Base-by-base conservation (phyloP, 1,140 invertebrate species). In the Coboldia fuscipes region DNA sequence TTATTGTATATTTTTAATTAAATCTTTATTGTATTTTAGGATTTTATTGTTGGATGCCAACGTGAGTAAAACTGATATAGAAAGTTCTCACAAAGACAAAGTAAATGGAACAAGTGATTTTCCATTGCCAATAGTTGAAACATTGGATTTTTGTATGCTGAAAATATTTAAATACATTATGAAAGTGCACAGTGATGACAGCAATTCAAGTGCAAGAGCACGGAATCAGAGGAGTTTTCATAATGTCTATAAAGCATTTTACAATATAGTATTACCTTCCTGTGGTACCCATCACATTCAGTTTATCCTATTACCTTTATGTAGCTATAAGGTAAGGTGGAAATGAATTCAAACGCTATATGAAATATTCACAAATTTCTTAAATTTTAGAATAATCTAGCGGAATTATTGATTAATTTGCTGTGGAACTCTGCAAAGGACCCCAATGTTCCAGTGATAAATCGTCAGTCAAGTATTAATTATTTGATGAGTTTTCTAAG, bases 401-500 rank as follows among this genome's bases (percentile, higher is more conserved):
- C 60, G 8, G 72, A 79, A 42, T 62, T 60, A 9, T 82, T 83
- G 51, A 44, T 80, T n/a, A 60, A 58, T 40, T 71, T 64, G 45
- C 53, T 85, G 4, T 88, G 81, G 79, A 65, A 67, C 33, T 80
- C 77, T 56, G 66, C 80, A 26, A 64, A 62, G 28, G 61, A 75
- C 54, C 66, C 67, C 4, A 75, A 69, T 48, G 55, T 66, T 8
- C 57, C 75, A 2, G 42, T 62, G 2, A 59, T 81, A 28, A 58
- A 75, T 34, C 56, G 81, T 30, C 77, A 83, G 47, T 58, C 67
- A 15, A 60, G 75, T 12, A 65, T 79, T 18, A 63, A 60, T 34
- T 88, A 86, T 46, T 65, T 86, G 30, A 68, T 72, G 6, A 83
- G 79, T 51, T 65, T 84, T 34, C 42, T 85, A 10, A 66, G 74